Conservation (phyloP, 2,888 invertebrate genomes). For the Chymomyza fuscimana region DNA sequence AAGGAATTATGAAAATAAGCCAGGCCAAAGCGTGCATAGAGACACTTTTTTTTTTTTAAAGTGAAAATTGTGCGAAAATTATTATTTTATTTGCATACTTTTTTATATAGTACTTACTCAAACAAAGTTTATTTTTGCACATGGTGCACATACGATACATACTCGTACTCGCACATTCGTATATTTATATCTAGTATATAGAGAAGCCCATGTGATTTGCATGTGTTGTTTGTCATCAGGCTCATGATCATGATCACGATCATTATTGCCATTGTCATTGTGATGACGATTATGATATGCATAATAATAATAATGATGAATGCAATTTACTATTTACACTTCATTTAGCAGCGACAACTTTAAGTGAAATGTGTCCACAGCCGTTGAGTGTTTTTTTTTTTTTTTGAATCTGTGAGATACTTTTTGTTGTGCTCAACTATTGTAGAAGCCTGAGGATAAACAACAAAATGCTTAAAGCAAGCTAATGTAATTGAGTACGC, state of each 20-base stretch:
- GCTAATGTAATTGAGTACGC: background rate
- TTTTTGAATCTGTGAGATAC: slow-evolving; percentile 23
- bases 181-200: background rate
- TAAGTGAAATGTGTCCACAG: slow-evolving; percentile 70
- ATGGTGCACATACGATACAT: background rate
- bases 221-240: slow-evolving; percentile 55
- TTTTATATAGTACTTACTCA: slow-evolving; percentile 19
- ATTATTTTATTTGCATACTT: slow-evolving; percentile 71
- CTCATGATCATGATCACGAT: slow-evolving; percentile 33
- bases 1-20: slow-evolving; percentile 76
- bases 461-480: background rate
- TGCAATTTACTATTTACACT: slow-evolving; percentile 75
- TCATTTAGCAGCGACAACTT: slow-evolving; percentile 70
- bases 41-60: slow-evolving; percentile 32
- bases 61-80: slow-evolving; percentile 59
- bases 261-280: slow-evolving; percentile 5
- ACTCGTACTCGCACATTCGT: background rate
- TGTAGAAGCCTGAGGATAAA: background rate
- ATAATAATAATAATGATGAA: slow-evolving; percentile 60
- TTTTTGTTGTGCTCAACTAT: slow-evolving; percentile 4
- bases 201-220: slow-evolving; percentile 63
- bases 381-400: slow-evolving; percentile 47
- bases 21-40: slow-evolving; percentile 38
- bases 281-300: slow-evolving; percentile 46
- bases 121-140: slow-evolving; percentile 37